Conservation (phyloP, 2,113 vertebrate genomes). For the Cyanoderma ruficeps region DNA sequence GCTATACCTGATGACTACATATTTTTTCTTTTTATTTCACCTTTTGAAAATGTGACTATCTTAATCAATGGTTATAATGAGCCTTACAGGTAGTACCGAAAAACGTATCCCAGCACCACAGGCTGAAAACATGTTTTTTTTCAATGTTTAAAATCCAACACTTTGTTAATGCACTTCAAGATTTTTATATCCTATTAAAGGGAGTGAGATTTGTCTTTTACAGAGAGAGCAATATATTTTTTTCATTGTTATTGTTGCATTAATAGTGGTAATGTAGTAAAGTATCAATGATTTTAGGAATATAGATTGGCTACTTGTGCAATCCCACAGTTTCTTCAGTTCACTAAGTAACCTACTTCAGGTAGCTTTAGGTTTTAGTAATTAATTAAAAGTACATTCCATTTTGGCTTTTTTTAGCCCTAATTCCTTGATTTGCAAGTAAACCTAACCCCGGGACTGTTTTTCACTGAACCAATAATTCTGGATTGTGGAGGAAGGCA, state of each 20-base stretch:
- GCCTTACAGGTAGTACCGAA: not conserved
- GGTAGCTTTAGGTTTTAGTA: not conserved
- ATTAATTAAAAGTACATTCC: not conserved
- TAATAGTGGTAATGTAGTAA: not conserved
- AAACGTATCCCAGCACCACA: not conserved
- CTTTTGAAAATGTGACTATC: not conserved
- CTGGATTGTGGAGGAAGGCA: not conserved
- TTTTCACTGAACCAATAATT: not conserved
- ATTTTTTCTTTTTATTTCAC: not conserved
- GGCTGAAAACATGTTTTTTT: not conserved
- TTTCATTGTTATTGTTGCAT: not conserved
- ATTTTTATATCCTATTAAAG: not conserved
- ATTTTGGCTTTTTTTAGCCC: not conserved
- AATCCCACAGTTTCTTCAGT: not conserved
- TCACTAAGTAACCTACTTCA: not conserved
- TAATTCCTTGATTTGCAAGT: not conserved
- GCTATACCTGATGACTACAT: not conserved
- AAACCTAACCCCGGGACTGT: not conserved
- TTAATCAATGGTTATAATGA: not conserved
- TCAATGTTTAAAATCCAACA: not conserved
- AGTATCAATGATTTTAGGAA: not conserved
- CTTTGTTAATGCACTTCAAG: not conserved
- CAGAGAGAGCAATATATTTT: not conserved
- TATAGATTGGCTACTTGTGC: not conserved
- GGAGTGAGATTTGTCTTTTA: not conserved